Evolutionary conservation across 2,113 vertebrate genomes (phyloP).

Genomic region (Procavia capensis): DNA sequence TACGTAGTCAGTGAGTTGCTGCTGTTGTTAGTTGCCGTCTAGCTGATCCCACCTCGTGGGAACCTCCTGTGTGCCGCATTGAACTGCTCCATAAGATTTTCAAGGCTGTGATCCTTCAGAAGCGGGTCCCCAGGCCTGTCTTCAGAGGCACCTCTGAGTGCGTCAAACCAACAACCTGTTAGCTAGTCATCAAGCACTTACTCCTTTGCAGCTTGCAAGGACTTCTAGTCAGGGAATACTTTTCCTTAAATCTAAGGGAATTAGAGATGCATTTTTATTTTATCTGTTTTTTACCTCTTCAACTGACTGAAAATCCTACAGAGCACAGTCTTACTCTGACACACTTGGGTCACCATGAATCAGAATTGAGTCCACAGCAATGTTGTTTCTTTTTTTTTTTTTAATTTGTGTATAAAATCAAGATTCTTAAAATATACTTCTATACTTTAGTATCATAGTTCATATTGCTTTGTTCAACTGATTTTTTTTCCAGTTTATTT

Average conservation of each 20-base stretch:
- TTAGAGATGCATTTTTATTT: background rate
- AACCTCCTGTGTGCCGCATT: background rate
- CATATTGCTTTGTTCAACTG: background rate
- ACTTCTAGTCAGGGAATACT: background rate
- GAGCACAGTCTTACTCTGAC: background rate
- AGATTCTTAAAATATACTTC: background rate
- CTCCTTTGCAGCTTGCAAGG: background rate
- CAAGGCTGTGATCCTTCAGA: background rate
- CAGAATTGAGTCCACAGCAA: background rate
- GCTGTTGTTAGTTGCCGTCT: background rate
- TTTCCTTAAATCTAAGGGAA: background rate
- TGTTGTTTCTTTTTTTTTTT: background rate
- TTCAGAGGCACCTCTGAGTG: background rate
- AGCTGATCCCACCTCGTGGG: background rate
- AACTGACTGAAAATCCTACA: background rate
- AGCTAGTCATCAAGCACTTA: background rate
- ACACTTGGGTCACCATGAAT: background rate
- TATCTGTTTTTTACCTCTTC: background rate
- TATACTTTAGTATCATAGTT: background rate
- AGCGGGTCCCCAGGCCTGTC: background rate
- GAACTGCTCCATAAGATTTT: background rate
- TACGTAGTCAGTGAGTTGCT: background rate
- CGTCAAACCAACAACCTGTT: background rate
- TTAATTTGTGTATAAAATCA: background rate
- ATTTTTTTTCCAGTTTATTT: background rate